phyloP scores from a whole-genome alignment of 2,113 vertebrate genomes.

The Apteryx owenii region DNA sequence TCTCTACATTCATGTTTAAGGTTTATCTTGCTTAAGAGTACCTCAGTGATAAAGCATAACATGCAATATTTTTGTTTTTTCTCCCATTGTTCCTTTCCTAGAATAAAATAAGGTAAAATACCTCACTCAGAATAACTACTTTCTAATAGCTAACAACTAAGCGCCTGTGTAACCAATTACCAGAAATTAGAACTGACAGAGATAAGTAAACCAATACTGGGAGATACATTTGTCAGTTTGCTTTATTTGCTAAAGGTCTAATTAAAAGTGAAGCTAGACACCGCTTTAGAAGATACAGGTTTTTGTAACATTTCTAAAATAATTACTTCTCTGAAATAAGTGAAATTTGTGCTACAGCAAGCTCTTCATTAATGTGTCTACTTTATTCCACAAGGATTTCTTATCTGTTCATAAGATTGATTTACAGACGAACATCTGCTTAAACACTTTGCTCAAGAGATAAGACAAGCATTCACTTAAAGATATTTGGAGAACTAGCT shows the following conservation, averaged over 20 bases:
- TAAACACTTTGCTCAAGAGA: background rate
- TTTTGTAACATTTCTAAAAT: constrained; percentile 26
- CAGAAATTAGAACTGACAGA: background rate
- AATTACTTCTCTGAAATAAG: constrained; percentile 48
- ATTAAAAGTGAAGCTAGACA: constrained; percentile 34
- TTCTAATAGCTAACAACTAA: constrained; percentile 11
- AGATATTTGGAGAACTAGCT: background rate
- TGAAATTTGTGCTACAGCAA: background rate
- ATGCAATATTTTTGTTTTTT: background rate
- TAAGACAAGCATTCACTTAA: background rate
- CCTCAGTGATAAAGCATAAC: background rate
- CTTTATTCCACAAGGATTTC: constrained; percentile 26
- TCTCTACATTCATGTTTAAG: background rate
- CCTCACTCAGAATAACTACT: background rate
- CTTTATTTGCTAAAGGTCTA: constrained; percentile 6
- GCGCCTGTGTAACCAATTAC: background rate
- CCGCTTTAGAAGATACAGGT: background rate
- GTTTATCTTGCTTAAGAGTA: background rate
- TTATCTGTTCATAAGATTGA: constrained; percentile 17
- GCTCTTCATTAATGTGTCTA: constrained; percentile 39
- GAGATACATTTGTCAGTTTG: constrained; percentile 4
- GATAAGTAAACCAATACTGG: background rate
- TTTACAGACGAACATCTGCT: background rate
- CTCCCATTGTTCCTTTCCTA: background rate
- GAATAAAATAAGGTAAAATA: background rate